Percentiles rank a stretch among this genome's conserved stretches.
Conservation (phyloP, 2,113 vertebrate species). For the Nycticryphes semicollaris region DNA sequence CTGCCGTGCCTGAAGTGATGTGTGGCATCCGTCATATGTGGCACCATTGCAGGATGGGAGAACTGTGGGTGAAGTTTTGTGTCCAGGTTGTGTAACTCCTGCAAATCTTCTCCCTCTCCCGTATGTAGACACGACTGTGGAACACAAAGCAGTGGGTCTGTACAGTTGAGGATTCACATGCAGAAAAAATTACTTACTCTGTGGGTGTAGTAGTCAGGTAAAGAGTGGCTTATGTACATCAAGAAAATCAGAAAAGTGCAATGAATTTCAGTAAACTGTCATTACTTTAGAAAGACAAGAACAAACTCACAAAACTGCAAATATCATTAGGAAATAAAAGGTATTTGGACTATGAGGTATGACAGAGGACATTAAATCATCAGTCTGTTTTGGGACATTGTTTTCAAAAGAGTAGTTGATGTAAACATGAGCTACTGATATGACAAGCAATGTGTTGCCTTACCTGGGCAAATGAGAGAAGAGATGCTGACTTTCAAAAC, state of each 20-base stretch:
- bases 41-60: background rate
- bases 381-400: accelerated
- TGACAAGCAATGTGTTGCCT: background rate
- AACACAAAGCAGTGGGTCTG: accelerated
- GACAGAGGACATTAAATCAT: background rate
- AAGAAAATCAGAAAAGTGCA: background rate
- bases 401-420: background rate
- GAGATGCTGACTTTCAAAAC: background rate
- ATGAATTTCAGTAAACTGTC: background rate
- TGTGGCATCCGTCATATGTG: background rate
- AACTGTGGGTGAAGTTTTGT: background rate
- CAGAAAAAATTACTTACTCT: background rate
- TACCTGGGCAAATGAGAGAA: background rate
- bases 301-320: background rate
- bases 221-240: accelerated
- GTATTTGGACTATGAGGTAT: background rate
- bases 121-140: background rate
- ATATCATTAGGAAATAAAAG: background rate
- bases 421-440: background rate
- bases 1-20: background rate
- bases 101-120: too few relatives aligned
- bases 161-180: background rate
- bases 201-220: background rate
- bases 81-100: background rate
- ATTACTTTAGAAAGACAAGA: background rate